Base-by-base conservation (phyloP, 2,888 invertebrate species). In the Lampropteryx suffumata region DNA sequence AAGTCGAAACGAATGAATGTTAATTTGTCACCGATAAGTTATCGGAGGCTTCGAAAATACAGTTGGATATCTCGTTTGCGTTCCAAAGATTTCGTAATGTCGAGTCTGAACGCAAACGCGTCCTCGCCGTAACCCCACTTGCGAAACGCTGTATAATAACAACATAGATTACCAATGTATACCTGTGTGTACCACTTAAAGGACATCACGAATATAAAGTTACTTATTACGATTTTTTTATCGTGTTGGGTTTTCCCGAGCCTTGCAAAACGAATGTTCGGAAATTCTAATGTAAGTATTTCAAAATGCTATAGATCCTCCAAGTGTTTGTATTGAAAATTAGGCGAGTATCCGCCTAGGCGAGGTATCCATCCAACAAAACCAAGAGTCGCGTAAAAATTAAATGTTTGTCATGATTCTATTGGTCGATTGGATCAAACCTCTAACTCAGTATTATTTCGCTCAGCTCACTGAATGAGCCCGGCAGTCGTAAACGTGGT, bases 21-120 rank as follows among this genome's bases (percentile, higher is more conserved):
- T 52, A 52, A 60, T 62, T 55, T 58, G 43, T 59, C 51, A 56
- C 54, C 43, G 52, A 57, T 52, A 52, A 59, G 37, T 35, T 53
- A 60, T 47, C 46, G 50, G 49, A 57, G 57, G 62, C 60, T 65
- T 65, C 50, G 57, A 62, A 61, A 61, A 60, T 56, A 57, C 57
- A 57, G 42, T 60, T 63, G 53, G 33, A 52, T 53, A 54, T 69
- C 63, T 63, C 57, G 53, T 64, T 57, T 46, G 62, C 41, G 32
- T 46, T 46, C 57, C 51, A 36, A 39, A 33, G 46, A 57, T 76
- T 73, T 73, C 72, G 71, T 71, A 74, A 75, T 67, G 59, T 55
- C 49, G 52, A 50, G 29, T 33, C 64, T 48, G 63, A 60, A 62
- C 61, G 66, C 67, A 70, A 67, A 70, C 63, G 64, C 58, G 69